Conservation (phyloP, 2,113 vertebrate species). For the Varanus salvator region DNA sequence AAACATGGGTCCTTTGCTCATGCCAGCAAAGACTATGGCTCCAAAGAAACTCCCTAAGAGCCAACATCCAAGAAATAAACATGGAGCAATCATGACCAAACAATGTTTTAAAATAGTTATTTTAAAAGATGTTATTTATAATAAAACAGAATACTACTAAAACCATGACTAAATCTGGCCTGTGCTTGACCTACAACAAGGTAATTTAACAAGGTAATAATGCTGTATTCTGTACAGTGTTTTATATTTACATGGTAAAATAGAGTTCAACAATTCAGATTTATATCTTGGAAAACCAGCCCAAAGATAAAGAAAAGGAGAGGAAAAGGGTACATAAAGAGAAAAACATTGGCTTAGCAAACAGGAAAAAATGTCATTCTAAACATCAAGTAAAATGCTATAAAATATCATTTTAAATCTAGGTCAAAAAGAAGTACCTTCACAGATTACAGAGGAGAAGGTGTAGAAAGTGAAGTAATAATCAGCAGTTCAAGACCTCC, state of each 20-base stretch:
- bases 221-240: neutral
- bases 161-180: neutral
- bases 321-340: too few relatives aligned
- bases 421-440: neutral
- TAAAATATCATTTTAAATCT: neutral
- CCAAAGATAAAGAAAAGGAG: neutral
- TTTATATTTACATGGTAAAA: neutral
- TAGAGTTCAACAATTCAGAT: neutral
- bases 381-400: neutral
- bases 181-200: neutral
- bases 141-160: neutral
- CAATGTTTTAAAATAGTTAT: neutral
- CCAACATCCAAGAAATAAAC: neutral
- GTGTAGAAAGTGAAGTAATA: neutral
- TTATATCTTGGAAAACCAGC: neutral
- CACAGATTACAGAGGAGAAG: neutral
- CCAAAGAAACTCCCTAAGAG: neutral
- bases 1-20: fast-evolving
- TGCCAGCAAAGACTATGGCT: neutral
- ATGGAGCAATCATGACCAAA: neutral
- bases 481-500: neutral
- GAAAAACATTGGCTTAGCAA: too few relatives aligned
- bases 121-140: neutral
- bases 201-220: neutral
- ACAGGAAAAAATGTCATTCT: neutral